Conservation (phyloP, 2,113 vertebrate genomes). For the Corvus hawaiiensis region DNA sequence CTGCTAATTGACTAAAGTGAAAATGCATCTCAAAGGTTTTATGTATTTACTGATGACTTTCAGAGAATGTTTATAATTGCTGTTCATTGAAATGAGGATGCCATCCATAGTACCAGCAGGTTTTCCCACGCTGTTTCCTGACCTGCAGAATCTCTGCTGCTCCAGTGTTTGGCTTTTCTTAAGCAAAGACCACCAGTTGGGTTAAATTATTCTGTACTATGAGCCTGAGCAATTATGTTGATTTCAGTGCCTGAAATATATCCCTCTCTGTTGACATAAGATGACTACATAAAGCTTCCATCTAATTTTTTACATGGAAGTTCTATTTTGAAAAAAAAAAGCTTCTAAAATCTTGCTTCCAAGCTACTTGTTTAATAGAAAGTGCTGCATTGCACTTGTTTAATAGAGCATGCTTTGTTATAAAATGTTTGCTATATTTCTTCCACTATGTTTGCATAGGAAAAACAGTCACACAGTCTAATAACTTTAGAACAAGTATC, state of each 20-base stretch:
- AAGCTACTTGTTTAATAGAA: background rate
- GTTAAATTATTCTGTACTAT: background rate
- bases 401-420: background rate
- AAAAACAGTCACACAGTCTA: background rate
- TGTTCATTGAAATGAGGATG: background rate
- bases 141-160: constrained; percentile 23
- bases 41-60: background rate
- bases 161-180: background rate
- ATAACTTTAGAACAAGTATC: background rate
- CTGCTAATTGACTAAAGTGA: background rate
- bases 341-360: background rate
- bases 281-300: background rate
- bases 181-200: background rate
- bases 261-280: background rate
- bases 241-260: background rate
- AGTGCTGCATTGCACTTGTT: background rate
- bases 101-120: background rate
- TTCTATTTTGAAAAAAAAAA: background rate
- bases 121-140: constrained; percentile 24
- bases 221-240: background rate
- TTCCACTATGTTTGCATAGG: background rate
- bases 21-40: background rate
- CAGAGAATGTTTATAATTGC: background rate
- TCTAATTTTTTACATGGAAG: background rate
- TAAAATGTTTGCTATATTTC: background rate